These are phyloP conservation scores for Diachrysia chrysitis DNA, from an alignment of 2,888 invertebrate genomes.

Conservation along the genomic window DNA sequence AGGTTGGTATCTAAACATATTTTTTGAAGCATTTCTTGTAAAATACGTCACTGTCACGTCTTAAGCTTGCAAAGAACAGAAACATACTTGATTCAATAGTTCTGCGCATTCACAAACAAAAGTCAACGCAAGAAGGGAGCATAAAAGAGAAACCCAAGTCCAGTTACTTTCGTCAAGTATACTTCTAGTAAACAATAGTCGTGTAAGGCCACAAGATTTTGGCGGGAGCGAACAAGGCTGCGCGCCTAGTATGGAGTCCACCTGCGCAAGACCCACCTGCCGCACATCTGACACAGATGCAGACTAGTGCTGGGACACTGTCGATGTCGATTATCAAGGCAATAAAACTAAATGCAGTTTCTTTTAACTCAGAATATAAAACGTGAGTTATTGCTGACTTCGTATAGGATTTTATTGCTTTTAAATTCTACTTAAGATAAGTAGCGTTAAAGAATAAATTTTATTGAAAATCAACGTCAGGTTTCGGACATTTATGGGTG, in stretches of 20 bases:
- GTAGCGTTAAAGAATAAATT: not conserved
- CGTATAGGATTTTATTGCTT: constrained; percentile 2
- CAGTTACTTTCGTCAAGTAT: constrained; percentile 11
- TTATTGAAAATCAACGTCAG: constrained; percentile 2
- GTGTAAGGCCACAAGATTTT: constrained; percentile 75
- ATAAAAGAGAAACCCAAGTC: not conserved
- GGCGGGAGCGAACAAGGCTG: constrained; percentile 74
- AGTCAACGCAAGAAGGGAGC: not conserved
- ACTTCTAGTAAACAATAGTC: constrained; percentile 52
- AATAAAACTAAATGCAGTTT: not conserved
- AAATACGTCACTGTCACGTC: not conserved
- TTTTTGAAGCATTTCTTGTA: not conserved
- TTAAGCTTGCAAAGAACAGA: not conserved
- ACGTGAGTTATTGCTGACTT: not conserved
- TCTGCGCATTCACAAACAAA: not conserved
- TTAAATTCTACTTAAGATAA: constrained; percentile 3
- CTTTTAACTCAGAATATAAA: not conserved
- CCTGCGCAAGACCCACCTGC: constrained; percentile 85
- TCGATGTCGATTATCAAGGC: constrained; percentile 50
- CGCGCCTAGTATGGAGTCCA: constrained; percentile 83
- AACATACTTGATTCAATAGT: not conserved
- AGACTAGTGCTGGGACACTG: constrained; percentile 69
- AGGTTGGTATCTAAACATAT: too few relatives aligned
- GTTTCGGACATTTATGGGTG: not conserved
- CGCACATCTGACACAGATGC: constrained; percentile 88